These are phyloP conservation scores for Phragmatobia fuliginosa DNA, from an alignment of 2,888 invertebrate genomes.

Conservation along the genomic window DNA sequence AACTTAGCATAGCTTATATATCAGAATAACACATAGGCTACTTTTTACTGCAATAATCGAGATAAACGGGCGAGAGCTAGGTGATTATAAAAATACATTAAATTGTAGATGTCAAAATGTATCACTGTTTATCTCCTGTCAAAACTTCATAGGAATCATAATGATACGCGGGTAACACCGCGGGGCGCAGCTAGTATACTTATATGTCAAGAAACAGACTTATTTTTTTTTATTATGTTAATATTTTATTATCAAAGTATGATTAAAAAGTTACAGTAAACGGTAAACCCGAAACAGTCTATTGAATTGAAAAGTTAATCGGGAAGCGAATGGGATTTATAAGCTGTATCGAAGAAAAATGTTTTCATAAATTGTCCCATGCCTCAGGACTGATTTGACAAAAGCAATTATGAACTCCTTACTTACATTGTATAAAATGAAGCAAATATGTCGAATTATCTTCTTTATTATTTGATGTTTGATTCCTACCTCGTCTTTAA, in stretches of 20 bases:
- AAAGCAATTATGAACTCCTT: conserved; percentile 52
- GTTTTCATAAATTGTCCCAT: conserved; percentile 31
- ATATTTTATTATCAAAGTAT: background rate
- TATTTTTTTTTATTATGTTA: no score
- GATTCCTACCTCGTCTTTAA: conserved; percentile 44
- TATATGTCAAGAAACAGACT: no score
- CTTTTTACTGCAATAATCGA: no score
- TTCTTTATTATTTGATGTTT: conserved; percentile 60
- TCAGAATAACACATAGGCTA: no score
- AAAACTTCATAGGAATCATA: no score
- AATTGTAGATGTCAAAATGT: no score
- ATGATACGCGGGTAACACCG: no score
- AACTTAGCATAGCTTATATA: no score
- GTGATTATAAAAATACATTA: no score
- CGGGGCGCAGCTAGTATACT: no score
- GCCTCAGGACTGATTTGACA: conserved; percentile 47
- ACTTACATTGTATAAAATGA: conserved; percentile 61
- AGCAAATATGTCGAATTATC: conserved; percentile 57
- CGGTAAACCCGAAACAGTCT: background rate
- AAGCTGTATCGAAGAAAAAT: conserved; percentile 37
- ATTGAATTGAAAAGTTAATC: background rate
- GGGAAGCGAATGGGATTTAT: background rate
- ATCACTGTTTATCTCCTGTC: no score
- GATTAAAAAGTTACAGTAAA: background rate
- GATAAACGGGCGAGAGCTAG: no score